Conservation (phyloP, 2,113 vertebrate genomes). For the Anarhynchus alexandrinus region DNA sequence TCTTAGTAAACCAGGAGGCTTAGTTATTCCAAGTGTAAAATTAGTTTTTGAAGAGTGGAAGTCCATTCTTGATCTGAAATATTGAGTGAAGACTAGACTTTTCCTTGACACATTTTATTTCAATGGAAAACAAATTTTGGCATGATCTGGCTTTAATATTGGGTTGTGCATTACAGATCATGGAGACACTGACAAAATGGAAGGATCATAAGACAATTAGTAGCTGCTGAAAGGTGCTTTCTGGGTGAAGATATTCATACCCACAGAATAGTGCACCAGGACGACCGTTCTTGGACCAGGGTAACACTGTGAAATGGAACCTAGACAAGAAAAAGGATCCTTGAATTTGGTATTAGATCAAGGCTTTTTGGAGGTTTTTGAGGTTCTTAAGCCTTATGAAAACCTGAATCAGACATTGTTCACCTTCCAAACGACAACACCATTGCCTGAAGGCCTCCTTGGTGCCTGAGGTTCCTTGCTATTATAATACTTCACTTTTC, state of each 20-base stretch:
- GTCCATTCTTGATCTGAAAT: not conserved
- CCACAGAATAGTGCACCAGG: not conserved
- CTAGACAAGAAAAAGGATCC: not conserved
- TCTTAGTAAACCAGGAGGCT: not conserved
- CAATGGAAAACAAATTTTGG: not conserved
- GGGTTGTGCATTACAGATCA: not conserved
- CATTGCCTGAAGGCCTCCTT: constrained; percentile 25
- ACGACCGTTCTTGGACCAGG: not conserved
- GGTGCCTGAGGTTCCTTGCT: not conserved
- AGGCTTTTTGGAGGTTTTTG: not conserved
- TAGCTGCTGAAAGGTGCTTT: not conserved
- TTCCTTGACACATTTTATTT: not conserved
- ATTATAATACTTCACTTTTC: not conserved
- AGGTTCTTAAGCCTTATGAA: constrained; percentile 4
- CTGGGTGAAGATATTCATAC: not conserved
- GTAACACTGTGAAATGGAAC: not conserved
- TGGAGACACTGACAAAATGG: not conserved
- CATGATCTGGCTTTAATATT: not conserved
- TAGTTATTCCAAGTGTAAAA: not conserved
- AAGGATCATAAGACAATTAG: not conserved
- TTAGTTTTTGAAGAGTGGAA: not conserved
- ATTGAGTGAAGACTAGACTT: not conserved
- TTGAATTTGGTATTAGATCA: not conserved
- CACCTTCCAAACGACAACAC: not conserved
- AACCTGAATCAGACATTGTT: constrained; percentile 6